Evolutionary conservation across 2,113 vertebrate species (phyloP).

Genomic region (Neolamprologus longior): DNA sequence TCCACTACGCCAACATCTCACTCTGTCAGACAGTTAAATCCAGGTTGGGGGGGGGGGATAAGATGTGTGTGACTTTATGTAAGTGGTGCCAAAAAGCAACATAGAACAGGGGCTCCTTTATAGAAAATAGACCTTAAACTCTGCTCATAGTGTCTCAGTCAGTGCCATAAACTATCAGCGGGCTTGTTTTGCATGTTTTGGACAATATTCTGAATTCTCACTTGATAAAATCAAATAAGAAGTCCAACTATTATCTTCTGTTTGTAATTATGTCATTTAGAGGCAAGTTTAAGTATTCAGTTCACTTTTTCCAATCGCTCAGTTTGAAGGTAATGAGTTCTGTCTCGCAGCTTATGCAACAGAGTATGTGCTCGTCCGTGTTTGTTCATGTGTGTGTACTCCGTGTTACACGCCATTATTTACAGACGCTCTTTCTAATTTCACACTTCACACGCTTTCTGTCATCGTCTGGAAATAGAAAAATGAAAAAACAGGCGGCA

Average conservation of each 20-base stretch:
- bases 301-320: conserved; percentile 26
- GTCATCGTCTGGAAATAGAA: conserved; percentile 61
- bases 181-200: neutral
- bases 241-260: neutral
- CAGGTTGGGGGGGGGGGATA: conserved; percentile 38
- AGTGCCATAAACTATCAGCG: neutral
- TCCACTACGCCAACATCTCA: conserved; percentile 56
- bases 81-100: conserved; percentile 30
- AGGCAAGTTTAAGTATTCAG: conserved; percentile 7
- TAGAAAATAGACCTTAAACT: conserved; percentile 38
- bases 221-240: neutral
- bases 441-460: conserved; percentile 69
- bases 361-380: neutral
- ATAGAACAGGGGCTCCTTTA: conserved; percentile 53
- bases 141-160: conserved; percentile 6
- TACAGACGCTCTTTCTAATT: conserved; percentile 69
- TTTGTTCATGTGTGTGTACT: conserved; percentile 43
- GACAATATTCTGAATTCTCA: neutral
- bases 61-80: conserved; percentile 22
- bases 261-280: conserved; percentile 44
- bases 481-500: conserved; percentile 55
- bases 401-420: conserved; percentile 59
- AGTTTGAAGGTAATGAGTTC: conserved; percentile 54
- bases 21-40: conserved; percentile 63
- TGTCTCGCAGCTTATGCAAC: conserved; percentile 52